Evolutionary conservation across 2,113 vertebrate genomes (phyloP).

Genomic region (Gnathonemus longibarbis): DNA sequence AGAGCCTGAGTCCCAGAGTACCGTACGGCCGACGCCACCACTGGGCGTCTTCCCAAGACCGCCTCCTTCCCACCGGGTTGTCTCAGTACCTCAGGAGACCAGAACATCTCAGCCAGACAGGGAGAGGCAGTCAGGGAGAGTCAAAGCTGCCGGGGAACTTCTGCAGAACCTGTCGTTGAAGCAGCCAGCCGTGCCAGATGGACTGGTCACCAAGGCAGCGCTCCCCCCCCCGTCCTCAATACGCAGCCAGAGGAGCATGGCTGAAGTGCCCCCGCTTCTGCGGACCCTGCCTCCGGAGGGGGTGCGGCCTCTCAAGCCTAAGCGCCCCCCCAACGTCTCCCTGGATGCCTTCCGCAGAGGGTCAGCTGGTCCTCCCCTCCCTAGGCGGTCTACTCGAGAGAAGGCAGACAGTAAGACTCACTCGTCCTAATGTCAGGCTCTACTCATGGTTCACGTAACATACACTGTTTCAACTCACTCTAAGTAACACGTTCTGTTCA

Average conservation of each 20-base stretch:
- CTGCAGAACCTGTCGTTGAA: constrained; percentile 50
- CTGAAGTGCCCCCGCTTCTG: constrained; percentile 48
- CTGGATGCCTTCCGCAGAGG: constrained; percentile 48
- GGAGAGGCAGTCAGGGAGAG: constrained; percentile 12
- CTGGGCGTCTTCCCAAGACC: constrained; percentile 31
- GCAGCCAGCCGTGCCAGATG: constrained; percentile 25
- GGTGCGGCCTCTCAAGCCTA: constrained; percentile 59
- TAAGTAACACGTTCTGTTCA: not conserved
- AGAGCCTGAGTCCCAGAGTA: constrained; percentile 4
- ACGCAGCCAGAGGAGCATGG: constrained; percentile 32
- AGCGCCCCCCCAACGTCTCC: constrained; percentile 57
- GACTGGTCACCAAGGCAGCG: not conserved
- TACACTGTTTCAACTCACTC: not conserved
- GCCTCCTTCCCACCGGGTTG: constrained; percentile 26
- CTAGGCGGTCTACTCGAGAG: not conserved
- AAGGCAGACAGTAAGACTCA: constrained; percentile 37
- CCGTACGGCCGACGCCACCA: not conserved
- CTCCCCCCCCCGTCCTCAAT: constrained; percentile 11
- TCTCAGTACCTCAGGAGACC: constrained; percentile 12
- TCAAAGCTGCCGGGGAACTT: constrained; percentile 48
- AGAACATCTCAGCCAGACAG: constrained; percentile 10
- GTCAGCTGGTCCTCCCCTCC: not conserved
- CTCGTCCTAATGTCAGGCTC: not conserved
- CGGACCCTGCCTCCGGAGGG: constrained; percentile 54
- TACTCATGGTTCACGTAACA: not conserved